Evolutionary conservation across 2,888 invertebrate species (phyloP), one percentile per base, ranked within the genome.

Genomic region (Mellilla xanthometata): DNA sequence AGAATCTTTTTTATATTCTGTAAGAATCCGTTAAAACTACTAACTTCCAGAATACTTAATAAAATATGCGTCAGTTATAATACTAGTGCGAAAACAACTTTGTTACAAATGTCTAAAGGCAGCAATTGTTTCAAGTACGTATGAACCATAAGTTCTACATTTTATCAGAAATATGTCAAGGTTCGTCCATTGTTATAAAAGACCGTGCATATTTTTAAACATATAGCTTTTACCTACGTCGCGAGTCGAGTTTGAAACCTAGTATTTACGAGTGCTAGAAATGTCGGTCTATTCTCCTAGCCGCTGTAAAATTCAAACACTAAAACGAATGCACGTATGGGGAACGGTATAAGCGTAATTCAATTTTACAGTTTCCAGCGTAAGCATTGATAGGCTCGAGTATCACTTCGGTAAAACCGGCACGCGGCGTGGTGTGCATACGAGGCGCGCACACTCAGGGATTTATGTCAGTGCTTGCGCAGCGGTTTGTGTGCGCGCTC

Each of bases 401-500:
- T 68, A 69, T 71, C 68, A 62, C 60, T 72, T 70, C 56, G 62
- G 68, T 71, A 67, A 71, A 71, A 70, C 64, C 54, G 50, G 47
- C 56, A 35, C 35, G 57, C 66, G 60, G 58, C 54, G 62, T 60
- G 58, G 60, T 55, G 68, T 74, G 72, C 73, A 64, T 92, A 93
- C 90, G 90, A 92, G 90, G 90, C 91, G 91, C 91, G 91, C 91
- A 81, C 72, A 76, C 76, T 72, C 68, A 67, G 60, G 71, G 71
- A 80, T 82, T 85, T 81, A 81, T 81, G 80, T 76, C 62, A 71
- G 78, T 64, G 73, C 75, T 73, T 72, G 71, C 67, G 68, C 68
- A 57, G 69, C 68, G 70, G 70, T 82, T 79, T 83, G 80, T 77
- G 80, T 68, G 80, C 75, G 76, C 74, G 70, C 72, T 65, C 72